Conservation (phyloP, 2,113 vertebrate genomes). For the Vulpes ferrilata region DNA sequence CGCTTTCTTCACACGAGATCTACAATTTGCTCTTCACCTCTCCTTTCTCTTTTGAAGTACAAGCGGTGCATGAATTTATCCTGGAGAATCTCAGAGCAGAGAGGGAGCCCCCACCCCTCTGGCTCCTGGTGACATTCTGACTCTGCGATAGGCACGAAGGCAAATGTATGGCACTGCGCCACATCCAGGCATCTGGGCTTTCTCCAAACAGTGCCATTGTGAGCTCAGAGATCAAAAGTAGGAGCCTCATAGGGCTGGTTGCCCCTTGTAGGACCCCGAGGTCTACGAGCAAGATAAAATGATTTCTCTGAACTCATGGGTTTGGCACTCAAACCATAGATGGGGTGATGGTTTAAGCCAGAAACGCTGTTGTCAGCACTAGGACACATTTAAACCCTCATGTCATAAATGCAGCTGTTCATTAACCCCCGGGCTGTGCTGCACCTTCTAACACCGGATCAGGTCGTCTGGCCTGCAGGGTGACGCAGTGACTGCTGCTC, state of each 20-base stretch:
- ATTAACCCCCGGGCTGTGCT: not conserved
- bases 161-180: not conserved
- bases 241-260: not conserved
- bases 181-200: not conserved
- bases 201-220: not conserved
- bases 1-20: too few relatives aligned
- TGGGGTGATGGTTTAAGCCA: not conserved
- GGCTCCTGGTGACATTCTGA: not conserved
- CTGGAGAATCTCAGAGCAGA: not conserved
- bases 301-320: not conserved
- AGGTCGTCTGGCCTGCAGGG: not conserved
- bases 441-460: not conserved
- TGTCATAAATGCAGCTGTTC: not conserved
- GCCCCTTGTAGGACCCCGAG: not conserved
- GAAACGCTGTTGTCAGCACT: not conserved
- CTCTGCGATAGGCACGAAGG: not conserved
- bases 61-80: not conserved
- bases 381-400: not conserved
- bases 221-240: not conserved
- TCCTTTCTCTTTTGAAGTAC: not conserved
- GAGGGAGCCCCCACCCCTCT: not conserved
- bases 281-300: not conserved
- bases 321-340: not conserved
- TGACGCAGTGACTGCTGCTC: not conserved
- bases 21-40: not conserved